Evolutionary conservation across 2,797 vertebrate genomes (phyloP), one percentile per base, ranked within the genome.

Genomic region (Kryptolebias ocellatus): DNA sequence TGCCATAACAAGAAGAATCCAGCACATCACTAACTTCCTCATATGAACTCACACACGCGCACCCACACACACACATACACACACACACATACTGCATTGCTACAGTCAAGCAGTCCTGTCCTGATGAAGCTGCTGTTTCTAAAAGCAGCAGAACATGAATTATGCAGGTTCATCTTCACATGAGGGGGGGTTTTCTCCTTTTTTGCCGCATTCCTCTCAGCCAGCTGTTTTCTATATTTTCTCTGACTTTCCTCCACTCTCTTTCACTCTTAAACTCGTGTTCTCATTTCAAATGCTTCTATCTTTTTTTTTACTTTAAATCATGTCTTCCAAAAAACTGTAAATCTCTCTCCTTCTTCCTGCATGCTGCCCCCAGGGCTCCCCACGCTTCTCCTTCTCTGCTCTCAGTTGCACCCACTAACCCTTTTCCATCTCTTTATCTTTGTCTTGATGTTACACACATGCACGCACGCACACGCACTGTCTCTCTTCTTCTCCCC

Each of bases 141-240:
- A 93, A 95, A 94, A 94, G 92, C 84, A 93, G 92, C 89, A 79
- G 81, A 73, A 70, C 92, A 94, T 95, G 93, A 95, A 94, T 95
- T 91, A 95, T 94, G 93, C 92, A 94, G 87, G 76, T 83, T 90
- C 72, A 81, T 90, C 92, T 92, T 92, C 90, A 90, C 91, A 87
- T 87, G 75, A 85, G 85, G 85, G 78, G 49, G 47, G 37, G 71
- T 89, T 88, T 87, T 79, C 87, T 85, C 72, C 80, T 76, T 82
- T 84, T 79, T 45, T 72, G 31, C 83, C 50, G 71, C 85, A 78
- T 88, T 91, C 84, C 86, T 91, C 84, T 78, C 83, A 85, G 78
- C 89, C 90, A 89, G 89, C 90, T 92, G 85, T 89, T 92, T 89
- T 87, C 74, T 83, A 50, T 68, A 81, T 74, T 70, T 87, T 76